Base-by-base conservation (phyloP, 2,888 invertebrate genomes). In the Alcis repandata region DNA sequence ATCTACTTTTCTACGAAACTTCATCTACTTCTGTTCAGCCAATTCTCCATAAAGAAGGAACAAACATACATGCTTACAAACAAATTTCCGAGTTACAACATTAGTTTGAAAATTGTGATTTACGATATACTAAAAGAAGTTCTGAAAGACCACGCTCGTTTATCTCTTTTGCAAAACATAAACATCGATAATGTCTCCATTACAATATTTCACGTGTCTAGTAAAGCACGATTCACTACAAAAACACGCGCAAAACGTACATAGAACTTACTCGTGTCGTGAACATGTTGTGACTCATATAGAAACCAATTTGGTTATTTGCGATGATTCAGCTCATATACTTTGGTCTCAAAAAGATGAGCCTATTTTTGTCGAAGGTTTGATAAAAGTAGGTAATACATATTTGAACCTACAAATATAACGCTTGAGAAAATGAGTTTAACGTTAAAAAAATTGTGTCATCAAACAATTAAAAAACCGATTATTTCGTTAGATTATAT, bases 111-210 rank as follows among this genome's bases (percentile, higher is more conserved):
- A 27, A 27, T 2, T 27, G 27, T 27, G 27, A 27, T 27, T 6
- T 8, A 40, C 13, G 7, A 1, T 0, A 15, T 15, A 40, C 38
- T n/a, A n/a, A n/a, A n/a, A 2, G 8, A 43, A 10, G 9, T 36
- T 46, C 6, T 15, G 19, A 71, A 71, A 63, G 54, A 64, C 51
- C 66, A 68, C 40, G 27, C 43, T 40, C 43, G 45, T 66, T 67
- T 51, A 51, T 57, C 9, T 43, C 15, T 1, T 11, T 65, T 66
- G 41, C 65, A 59, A 54, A 63, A 63, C 27, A 22, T 36, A 54
- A 65, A 68, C 43, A 58, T 45, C 41, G 52, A 54, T 59, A 51
- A 46, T 59, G 2, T 20, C 17, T 9, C 56, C 22, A 63, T 52
- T 38, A 58, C 33, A 10, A 52, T 58, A 66, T 62, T 60, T 62